A percentile compares a stretch with the other conserved stretches of the same genome.
These are phyloP conservation scores for Ammospiza caudacuta DNA, from an alignment of 2,113 vertebrate genomes.

Conservation along the genomic window DNA sequence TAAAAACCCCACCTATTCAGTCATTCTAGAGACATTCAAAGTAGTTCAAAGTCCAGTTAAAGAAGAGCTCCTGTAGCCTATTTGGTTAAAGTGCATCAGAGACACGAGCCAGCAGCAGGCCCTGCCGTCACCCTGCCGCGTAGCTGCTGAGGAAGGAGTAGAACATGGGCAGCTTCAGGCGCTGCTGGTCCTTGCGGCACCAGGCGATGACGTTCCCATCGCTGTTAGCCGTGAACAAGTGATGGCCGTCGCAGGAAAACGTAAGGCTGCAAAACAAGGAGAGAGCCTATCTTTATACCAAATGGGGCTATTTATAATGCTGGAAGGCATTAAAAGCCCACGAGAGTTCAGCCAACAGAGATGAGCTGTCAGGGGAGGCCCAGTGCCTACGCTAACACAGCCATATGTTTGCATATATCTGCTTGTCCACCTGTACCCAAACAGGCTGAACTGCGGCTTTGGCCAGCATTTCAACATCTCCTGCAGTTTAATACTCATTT, in stretches of 20 bases:
- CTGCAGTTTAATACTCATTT: neutral
- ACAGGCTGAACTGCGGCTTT: neutral
- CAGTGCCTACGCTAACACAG: neutral
- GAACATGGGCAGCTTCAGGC: constrained; percentile 97
- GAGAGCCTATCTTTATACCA: neutral
- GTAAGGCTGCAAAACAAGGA: constrained; percentile 84
- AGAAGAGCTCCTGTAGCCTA: neutral
- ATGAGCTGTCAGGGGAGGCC: neutral
- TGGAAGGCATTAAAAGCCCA: neutral
- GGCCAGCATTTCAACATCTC: neutral
- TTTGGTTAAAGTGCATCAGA: constrained; percentile 55
- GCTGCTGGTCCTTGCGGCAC: constrained; percentile 97
- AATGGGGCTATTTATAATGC: neutral
- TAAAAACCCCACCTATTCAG: neutral
- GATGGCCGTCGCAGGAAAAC: constrained; percentile 97
- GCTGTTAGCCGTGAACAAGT: constrained; percentile 94
- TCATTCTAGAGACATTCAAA: constrained; percentile 26
- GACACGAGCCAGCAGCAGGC: neutral
- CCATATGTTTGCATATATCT: neutral
- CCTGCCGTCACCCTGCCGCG: constrained; percentile 82
- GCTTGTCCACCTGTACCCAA: neutral
- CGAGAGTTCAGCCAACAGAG: neutral
- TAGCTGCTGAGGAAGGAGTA: constrained; percentile 98
- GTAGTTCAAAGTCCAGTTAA: constrained; percentile 21
- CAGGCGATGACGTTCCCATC: constrained; percentile 95